These are phyloP conservation scores for Macroteleia sp. DNA, from an alignment of 2,888 invertebrate genomes.

Conservation along the genomic window DNA sequence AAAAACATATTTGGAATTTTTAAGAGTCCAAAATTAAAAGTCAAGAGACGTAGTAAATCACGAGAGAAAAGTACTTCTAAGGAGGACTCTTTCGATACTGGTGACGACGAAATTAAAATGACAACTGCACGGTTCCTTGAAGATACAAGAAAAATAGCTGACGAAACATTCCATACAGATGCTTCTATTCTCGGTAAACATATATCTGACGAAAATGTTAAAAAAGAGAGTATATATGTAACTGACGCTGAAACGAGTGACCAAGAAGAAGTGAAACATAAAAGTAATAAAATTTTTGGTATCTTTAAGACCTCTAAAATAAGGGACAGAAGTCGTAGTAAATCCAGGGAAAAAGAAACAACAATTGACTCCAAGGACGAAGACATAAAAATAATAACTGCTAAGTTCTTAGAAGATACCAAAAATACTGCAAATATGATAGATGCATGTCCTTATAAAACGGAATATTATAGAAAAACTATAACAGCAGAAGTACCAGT, in stretches of 20 bases:
- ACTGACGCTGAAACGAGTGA: slow-evolving; percentile 48
- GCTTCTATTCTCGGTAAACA: no score
- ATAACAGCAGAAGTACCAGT: slow-evolving; percentile 3
- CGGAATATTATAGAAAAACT: slow-evolving; percentile 55
- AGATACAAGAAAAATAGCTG: slow-evolving; percentile 73
- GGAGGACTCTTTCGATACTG: slow-evolving; percentile 77
- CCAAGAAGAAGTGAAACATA: slow-evolving; percentile 70
- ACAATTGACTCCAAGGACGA: slow-evolving; percentile 70
- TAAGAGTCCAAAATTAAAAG: slow-evolving; percentile 75
- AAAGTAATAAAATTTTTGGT: slow-evolving; percentile 74
- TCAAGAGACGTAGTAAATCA: slow-evolving; percentile 75
- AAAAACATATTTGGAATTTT: slow-evolving; percentile 77
- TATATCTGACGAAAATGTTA: slow-evolving; percentile 18
- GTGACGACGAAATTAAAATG: slow-evolving; percentile 76
- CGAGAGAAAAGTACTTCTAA: slow-evolving; percentile 75
- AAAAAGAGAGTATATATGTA: not conserved
- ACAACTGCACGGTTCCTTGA: slow-evolving; percentile 74
- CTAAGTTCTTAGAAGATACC: slow-evolving; percentile 77
- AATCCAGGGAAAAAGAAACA: slow-evolving; percentile 77
- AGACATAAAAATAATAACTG: slow-evolving; percentile 70
- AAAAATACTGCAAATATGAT: slow-evolving; percentile 69
- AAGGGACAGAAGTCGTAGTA: slow-evolving; percentile 74
- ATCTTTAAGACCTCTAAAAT: slow-evolving; percentile 77
- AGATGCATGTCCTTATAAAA: slow-evolving; percentile 71
- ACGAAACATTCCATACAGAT: no score